Evolutionary conservation across 2,113 vertebrate species (phyloP), one percentile per base, ranked within the genome.

Genomic region (Nothobranchius kuhntae): DNA sequence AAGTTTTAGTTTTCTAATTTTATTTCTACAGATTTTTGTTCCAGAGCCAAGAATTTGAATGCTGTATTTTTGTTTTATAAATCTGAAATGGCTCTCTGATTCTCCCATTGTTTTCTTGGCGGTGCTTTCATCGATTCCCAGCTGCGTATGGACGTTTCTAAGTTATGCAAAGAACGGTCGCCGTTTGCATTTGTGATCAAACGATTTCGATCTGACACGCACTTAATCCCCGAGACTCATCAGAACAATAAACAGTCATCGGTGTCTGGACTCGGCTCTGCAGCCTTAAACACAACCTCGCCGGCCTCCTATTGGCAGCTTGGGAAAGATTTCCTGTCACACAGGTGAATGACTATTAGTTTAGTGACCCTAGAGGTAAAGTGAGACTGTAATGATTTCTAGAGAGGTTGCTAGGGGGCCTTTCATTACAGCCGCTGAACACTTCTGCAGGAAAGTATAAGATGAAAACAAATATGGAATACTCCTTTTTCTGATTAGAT

Each of bases 321-420:
- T 60, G 75, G 71, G 81, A 93, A 90, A 90, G 89, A 91, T 92
- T 93, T 89, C 54, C 90, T 91, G 90, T 90, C 90, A 90, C 86
- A 73, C 76, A 90, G 81, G 88, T 88, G 89, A 90, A 82, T 87
- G 86, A 89, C 86, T 89, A 86, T 90, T 90, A 87, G 85, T 89
- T 88, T 87, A 86, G 68, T 59, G 74, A 85, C 84, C 89, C 87
- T 81, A 48, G 77, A 88, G 89, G 84, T 76, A 75, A 67, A 68
- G 67, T 71, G 79, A 84, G 84, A 75, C 83, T 75, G 86, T 85
- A 90, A 91, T 90, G 86, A 91, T 89, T 90, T 89, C 78, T 83
- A 35, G 65, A 86, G 73, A 81, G 65, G 82, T 38, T 73, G 87
- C 86, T 77, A 2, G 73, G 81, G 82, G 88, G 69, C 36, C 72